phyloP scores from a whole-genome alignment of 1,140 invertebrate genomes.

The Teleopsis dalmanni region DNA sequence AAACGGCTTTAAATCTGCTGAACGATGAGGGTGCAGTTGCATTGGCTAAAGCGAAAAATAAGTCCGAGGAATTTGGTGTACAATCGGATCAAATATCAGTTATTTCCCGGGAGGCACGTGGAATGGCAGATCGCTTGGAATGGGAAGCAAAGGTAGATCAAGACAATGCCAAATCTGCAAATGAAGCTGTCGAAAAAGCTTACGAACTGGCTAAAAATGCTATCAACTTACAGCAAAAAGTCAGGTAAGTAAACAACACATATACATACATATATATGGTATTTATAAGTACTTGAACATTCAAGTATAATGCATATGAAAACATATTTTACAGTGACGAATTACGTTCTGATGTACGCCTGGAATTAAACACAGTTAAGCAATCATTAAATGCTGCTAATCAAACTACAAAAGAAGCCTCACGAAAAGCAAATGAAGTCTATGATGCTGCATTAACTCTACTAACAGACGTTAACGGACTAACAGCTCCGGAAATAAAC shows the following conservation, averaged over 20 bases:
- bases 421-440: constrained; percentile 62
- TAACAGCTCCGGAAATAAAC: constrained; percentile 68
- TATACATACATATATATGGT: neutral
- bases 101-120: constrained; percentile 78
- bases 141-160: constrained; percentile 72
- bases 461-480: constrained; percentile 65
- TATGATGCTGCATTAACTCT: constrained; percentile 73
- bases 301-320: too few species aligned
- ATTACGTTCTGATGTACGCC: constrained; percentile 49
- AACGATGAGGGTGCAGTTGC: constrained; percentile 72
- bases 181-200: constrained; percentile 73
- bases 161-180: constrained; percentile 67
- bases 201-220: constrained; percentile 73
- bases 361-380: constrained; percentile 53
- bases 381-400: constrained; percentile 61
- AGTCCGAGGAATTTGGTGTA: constrained; percentile 79
- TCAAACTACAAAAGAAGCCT: constrained; percentile 62
- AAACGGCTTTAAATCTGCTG: constrained; percentile 66
- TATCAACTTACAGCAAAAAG: constrained; percentile 70
- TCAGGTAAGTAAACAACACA: constrained; percentile 47
- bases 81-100: constrained; percentile 86
- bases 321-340: constrained; percentile 54
- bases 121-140: constrained; percentile 66
- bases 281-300: neutral
- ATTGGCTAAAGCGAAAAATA: constrained; percentile 67